phyloP scores from a whole-genome alignment of 2,888 invertebrate genomes.

The Dioctria linearis region DNA sequence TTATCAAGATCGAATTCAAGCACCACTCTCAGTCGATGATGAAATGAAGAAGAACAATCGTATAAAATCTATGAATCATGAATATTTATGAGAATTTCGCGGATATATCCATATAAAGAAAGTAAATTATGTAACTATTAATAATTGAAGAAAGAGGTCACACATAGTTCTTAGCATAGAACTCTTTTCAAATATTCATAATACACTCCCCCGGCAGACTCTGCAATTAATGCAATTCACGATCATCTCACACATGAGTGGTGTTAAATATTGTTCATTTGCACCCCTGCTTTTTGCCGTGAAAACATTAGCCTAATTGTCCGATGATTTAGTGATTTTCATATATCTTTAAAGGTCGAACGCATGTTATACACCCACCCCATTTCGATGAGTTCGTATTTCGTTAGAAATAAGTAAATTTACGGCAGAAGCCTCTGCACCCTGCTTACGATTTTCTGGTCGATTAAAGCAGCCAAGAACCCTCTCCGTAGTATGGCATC shows the following conservation, averaged over 20 bases:
- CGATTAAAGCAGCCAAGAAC: slow-evolving; percentile 54
- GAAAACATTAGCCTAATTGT: slow-evolving; percentile 67
- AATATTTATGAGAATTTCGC: too few relatives aligned
- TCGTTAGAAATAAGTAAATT: slow-evolving; percentile 42
- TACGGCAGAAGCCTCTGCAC: slow-evolving; percentile 49
- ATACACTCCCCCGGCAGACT: slow-evolving; percentile 41
- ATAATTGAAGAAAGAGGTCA: too few relatives aligned
- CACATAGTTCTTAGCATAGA: too few relatives aligned
- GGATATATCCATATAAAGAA: too few relatives aligned
- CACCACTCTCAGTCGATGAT: too few relatives aligned
- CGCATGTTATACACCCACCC: slow-evolving; percentile 7
- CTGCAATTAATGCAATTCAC: slow-evolving; percentile 70
- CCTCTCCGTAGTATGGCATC: slow-evolving; percentile 3
- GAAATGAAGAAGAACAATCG: too few relatives aligned
- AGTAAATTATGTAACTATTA: too few relatives aligned
- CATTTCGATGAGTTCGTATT: slow-evolving; percentile 33
- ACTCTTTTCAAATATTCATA: too few relatives aligned
- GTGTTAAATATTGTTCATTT: slow-evolving; percentile 60
- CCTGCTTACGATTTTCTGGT: slow-evolving; percentile 55
- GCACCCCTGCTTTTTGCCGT: slow-evolving; percentile 18
- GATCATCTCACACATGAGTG: slow-evolving; percentile 70
- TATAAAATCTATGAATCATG: too few relatives aligned
- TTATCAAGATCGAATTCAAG: too few relatives aligned
- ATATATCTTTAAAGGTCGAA: slow-evolving; percentile 53
- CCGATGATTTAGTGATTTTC: slow-evolving; percentile 72